A percentile compares a stretch with the other conserved stretches of the same genome.
These are phyloP conservation scores for Clarias laeviceps DNA, from an alignment of 2,797 vertebrate genomes.

Conservation along the genomic window DNA sequence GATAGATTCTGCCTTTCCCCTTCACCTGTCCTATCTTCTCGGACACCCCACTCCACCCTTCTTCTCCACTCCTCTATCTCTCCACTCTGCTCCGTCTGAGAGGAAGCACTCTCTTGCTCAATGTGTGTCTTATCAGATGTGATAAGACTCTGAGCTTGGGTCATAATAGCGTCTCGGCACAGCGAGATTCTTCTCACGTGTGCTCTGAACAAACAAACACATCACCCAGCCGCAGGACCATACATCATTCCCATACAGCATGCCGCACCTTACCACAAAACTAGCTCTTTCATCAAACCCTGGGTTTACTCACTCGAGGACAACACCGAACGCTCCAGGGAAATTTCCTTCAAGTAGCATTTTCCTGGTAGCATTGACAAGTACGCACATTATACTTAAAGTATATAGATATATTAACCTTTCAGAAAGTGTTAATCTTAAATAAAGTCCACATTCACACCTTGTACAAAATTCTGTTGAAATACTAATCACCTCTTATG, in stretches of 20 bases:
- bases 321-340: conserved; percentile 10
- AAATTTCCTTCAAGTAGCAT: conserved; percentile 12
- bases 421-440: neutral
- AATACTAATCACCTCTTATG: neutral
- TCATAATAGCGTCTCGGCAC: conserved; percentile 58
- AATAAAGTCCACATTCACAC: neutral
- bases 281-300: conserved; percentile 37
- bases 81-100: conserved; percentile 43
- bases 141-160: conserved; percentile 57
- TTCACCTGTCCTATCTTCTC: conserved; percentile 35
- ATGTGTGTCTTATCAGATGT: conserved; percentile 60
- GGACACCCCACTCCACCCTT: conserved; percentile 3
- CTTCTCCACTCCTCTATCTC: conserved; percentile 43
- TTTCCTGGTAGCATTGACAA: neutral
- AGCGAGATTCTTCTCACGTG: conserved; percentile 59
- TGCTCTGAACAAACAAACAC: conserved; percentile 55
- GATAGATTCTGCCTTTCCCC: conserved; percentile 14
- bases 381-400: too few relatives aligned
- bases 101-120: conserved; percentile 55
- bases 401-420: neutral
- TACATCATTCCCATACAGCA: conserved; percentile 55
- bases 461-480: neutral
- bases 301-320: conserved; percentile 8
- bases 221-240: conserved; percentile 54
- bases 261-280: conserved; percentile 32